phyloP scores from a whole-genome alignment of 2,113 vertebrate species.

The Monarcha castaneiventris region DNA sequence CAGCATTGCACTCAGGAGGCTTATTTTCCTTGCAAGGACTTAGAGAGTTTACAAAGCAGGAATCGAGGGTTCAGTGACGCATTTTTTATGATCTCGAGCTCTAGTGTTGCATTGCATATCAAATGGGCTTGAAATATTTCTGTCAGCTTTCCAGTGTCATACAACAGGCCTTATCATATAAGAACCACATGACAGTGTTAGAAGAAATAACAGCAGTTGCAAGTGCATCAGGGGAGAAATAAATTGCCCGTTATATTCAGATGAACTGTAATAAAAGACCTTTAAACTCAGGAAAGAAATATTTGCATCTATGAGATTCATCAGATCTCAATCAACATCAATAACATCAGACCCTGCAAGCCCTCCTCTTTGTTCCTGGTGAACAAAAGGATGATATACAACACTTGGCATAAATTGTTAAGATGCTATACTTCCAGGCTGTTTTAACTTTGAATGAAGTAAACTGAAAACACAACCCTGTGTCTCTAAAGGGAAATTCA shows the following conservation, averaged over 20 bases:
- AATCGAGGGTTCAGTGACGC: background rate
- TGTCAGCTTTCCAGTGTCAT: background rate
- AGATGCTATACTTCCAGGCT: background rate
- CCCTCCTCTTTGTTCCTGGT: background rate
- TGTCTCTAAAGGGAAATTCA: background rate
- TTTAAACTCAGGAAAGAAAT: background rate
- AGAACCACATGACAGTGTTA: background rate
- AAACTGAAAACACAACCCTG: background rate
- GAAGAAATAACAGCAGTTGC: background rate
- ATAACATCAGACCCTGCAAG: background rate
- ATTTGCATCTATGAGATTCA: background rate
- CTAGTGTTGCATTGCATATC: background rate
- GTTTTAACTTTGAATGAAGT: background rate
- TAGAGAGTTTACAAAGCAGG: background rate
- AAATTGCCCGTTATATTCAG: background rate
- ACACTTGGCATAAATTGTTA: background rate
- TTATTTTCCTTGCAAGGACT: background rate
- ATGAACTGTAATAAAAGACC: background rate
- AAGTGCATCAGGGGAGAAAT: background rate
- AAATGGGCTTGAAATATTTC: background rate
- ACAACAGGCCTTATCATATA: background rate
- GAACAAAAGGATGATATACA: background rate
- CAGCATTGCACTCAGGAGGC: background rate
- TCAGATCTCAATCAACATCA: background rate
- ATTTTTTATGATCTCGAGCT: background rate